Conservation (phyloP, 2,113 vertebrate genomes). For the Notarius lentiginosus region DNA sequence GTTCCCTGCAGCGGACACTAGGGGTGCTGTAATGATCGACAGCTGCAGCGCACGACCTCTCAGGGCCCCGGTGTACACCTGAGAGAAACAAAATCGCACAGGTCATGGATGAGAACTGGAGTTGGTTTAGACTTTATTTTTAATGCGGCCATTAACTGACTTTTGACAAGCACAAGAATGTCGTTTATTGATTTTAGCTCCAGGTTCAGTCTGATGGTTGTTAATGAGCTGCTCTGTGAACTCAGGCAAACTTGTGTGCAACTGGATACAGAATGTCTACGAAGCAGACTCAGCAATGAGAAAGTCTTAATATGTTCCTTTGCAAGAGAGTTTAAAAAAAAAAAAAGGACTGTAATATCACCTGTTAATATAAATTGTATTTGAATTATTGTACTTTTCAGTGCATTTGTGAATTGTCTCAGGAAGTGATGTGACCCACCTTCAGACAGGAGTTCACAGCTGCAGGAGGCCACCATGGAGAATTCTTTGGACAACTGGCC, state of each 20-base stretch:
- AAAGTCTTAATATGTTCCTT: not conserved
- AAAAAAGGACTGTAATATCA: not conserved
- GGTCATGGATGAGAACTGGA: not conserved
- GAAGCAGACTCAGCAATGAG: not conserved
- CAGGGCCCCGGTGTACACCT: conserved; percentile 71
- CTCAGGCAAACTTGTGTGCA: not conserved
- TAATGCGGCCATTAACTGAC: not conserved
- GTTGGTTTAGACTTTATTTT: not conserved
- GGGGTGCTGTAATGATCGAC: conserved; percentile 72
- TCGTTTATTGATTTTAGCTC: conserved; percentile 2
- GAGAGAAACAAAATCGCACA: conserved; percentile 25
- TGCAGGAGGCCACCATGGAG: conserved; percentile 84
- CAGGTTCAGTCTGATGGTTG: not conserved
- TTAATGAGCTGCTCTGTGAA: not conserved
- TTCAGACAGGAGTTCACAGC: conserved; percentile 90
- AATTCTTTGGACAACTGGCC: conserved; percentile 78
- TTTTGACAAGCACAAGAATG: not conserved
- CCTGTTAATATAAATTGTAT: not conserved
- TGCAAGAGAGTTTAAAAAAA: not conserved
- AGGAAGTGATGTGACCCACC: conserved; percentile 67
- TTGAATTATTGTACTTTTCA: not conserved
- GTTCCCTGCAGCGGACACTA: conserved; percentile 77
- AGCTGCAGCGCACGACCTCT: conserved; percentile 62
- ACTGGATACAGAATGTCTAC: not conserved
- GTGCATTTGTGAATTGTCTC: not conserved